phyloP scores from a whole-genome alignment of 1,140 invertebrate species.

The Drosophila tristis region DNA sequence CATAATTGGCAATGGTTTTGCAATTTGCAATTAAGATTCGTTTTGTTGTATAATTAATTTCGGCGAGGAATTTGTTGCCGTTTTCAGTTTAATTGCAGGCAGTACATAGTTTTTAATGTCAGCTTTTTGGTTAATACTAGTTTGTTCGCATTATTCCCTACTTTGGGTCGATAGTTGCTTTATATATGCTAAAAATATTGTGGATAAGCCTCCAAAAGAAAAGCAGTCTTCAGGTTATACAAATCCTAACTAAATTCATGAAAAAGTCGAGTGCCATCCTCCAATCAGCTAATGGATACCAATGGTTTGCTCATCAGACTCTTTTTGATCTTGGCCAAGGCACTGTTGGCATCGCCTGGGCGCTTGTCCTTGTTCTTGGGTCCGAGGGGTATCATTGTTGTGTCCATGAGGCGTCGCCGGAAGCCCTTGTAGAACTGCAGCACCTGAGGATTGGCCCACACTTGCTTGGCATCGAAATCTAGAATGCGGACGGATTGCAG shows the following conservation, averaged over 20 bases:
- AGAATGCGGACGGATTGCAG: conserved; percentile 93
- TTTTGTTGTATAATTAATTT: too few species aligned
- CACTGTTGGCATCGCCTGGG: conserved; percentile 62
- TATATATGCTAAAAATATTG: too few species aligned
- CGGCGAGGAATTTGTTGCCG: too few species aligned
- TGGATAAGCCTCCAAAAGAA: background rate
- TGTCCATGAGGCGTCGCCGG: conserved; percentile 87
- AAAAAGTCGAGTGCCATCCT: background rate
- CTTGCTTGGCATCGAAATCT: conserved; percentile 93
- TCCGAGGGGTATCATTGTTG: conserved; percentile 88
- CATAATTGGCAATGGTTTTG: too few species aligned
- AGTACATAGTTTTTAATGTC: too few species aligned
- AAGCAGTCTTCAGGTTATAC: conserved; percentile 4
- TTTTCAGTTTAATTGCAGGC: too few species aligned
- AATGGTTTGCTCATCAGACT: conserved; percentile 81
- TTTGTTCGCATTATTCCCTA: too few species aligned
- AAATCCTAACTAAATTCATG: conserved; percentile 2
- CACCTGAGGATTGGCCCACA: conserved; percentile 95
- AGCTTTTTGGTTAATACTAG: too few species aligned
- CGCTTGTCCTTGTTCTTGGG: conserved; percentile 85
- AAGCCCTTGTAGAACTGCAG: conserved; percentile 93
- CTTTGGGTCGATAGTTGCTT: background rate
- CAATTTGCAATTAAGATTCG: too few species aligned
- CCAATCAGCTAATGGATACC: conserved; percentile 75
- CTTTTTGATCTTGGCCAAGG: conserved; percentile 72